Base-by-base conservation (phyloP, 2,888 invertebrate species). In the Saturnia japonica region DNA sequence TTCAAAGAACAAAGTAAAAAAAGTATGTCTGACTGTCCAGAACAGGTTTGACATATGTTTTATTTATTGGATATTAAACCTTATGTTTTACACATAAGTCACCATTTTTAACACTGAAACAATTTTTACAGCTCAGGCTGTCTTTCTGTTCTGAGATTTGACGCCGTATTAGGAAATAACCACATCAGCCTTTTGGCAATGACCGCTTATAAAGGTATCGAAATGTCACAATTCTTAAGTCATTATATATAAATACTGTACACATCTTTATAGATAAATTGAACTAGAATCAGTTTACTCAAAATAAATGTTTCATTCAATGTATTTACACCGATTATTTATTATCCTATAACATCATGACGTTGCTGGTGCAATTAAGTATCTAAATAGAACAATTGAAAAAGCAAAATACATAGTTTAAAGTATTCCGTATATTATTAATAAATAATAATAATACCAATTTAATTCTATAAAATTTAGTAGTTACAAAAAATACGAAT, bases 111-210 rank as follows among this genome's bases (percentile, higher is more conserved):
- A 81, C 79, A 78, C 82, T 80, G 77, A 82, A 74, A 82, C 80
- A 82, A 80, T 82, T 82, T 60, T 60, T 77, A 79, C 80, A 81
- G 82, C 81, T 81, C 76, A 76, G 80, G 76, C 82, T 77, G 80
- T 83, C 84, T 86, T 81, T 84, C 83, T 83, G 84, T 83, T 86
- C 82, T 77, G 80, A 85, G 87, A 87, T 89, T 91, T 91, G 88
- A 86, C 80, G 77, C 93, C 92, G 84, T 90, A 91, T 87, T 91
- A 88, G 93, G 93, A 87, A 88, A 89, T 83, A 84, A 86, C 93
- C 80, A 87, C 87, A 87, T 90, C 82, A 86, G 85, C 82, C 85
- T 91, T 93, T 94, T 91, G 93, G 91, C 89, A 91, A 90, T 91
- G 91, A 91, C 91, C 90, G 88, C 88, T 87, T 86, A 81, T 79